phyloP scores from a whole-genome alignment of 2,113 vertebrate species.

The Sinosuthora webbiana region DNA sequence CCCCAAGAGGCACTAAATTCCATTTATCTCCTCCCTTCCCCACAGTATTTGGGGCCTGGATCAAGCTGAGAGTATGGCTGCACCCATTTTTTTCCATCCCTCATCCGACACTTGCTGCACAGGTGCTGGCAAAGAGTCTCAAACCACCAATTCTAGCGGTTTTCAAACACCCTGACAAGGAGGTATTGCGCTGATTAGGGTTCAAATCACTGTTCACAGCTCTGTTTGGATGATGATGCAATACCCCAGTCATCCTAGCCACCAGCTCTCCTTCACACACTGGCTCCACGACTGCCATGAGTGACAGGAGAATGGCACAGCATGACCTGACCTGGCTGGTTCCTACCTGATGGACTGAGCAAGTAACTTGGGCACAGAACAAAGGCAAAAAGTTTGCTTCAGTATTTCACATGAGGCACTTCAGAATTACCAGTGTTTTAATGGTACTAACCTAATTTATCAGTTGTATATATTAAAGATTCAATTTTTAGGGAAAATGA shows the following conservation, averaged over 20 bases:
- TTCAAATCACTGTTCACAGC: neutral
- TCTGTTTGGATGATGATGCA: neutral
- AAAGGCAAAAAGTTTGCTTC: neutral
- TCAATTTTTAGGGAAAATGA: neutral
- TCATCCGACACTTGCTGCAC: neutral
- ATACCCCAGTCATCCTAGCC: neutral
- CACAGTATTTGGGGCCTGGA: accelerated
- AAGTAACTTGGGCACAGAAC: neutral
- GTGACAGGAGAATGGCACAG: neutral
- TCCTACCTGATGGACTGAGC: neutral
- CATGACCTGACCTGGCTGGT: neutral
- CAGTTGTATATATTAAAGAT: neutral
- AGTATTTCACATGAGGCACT: neutral
- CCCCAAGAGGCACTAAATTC: neutral
- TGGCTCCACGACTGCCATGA: neutral
- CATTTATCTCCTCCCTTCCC: neutral
- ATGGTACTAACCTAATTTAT: neutral
- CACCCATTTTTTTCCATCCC: accelerated
- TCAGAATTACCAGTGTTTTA: neutral
- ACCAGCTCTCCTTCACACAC: neutral
- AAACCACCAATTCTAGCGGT: accelerated
- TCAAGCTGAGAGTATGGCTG: neutral
- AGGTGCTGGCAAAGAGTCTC: neutral
- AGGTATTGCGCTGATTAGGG: neutral
- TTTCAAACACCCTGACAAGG: neutral